These are phyloP conservation scores for Netelia melanura DNA, from an alignment of 2,888 invertebrate genomes.

Conservation along the genomic window DNA sequence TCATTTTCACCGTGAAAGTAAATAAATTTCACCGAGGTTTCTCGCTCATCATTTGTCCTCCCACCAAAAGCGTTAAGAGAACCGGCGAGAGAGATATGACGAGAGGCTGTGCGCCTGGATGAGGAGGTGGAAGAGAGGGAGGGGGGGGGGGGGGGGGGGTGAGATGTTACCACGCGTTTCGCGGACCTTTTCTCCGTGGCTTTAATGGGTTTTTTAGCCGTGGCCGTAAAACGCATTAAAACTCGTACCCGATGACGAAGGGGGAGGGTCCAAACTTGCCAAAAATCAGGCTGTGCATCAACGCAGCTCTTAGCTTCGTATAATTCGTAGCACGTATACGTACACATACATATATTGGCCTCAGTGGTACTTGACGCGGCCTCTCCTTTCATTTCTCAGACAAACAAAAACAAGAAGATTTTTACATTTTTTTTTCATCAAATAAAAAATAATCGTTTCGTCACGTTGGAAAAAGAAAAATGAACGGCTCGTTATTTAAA, in stretches of 20 bases:
- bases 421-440: too few relatives aligned
- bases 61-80: conserved; percentile 15
- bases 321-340: conserved; percentile 65
- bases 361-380: too few relatives aligned
- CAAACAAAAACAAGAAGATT: too few relatives aligned
- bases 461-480: too few relatives aligned
- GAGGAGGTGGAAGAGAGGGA: conserved; percentile 29
- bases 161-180: conserved; percentile 74
- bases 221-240: conserved; percentile 83
- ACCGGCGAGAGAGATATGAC: conserved; percentile 4
- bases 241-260: conserved; percentile 82
- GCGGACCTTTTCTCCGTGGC: conserved; percentile 42
- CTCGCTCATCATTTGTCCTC: conserved; percentile 49
- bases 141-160: conserved; percentile 35
- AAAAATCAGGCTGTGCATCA: conserved; percentile 81
- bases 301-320: conserved; percentile 65
- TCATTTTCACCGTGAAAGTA: conserved; percentile 15
- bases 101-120: conserved; percentile 10
- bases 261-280: conserved; percentile 80
- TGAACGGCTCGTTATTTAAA: too few relatives aligned
- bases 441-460: too few relatives aligned
- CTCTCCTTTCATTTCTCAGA: too few relatives aligned
- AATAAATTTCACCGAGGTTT: conserved; percentile 25
- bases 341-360: conserved; percentile 9
- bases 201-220: conserved; percentile 82